These are phyloP conservation scores for Micronycteris hirsuta DNA, from an alignment of 2,113 vertebrate genomes.

Conservation along the genomic window DNA sequence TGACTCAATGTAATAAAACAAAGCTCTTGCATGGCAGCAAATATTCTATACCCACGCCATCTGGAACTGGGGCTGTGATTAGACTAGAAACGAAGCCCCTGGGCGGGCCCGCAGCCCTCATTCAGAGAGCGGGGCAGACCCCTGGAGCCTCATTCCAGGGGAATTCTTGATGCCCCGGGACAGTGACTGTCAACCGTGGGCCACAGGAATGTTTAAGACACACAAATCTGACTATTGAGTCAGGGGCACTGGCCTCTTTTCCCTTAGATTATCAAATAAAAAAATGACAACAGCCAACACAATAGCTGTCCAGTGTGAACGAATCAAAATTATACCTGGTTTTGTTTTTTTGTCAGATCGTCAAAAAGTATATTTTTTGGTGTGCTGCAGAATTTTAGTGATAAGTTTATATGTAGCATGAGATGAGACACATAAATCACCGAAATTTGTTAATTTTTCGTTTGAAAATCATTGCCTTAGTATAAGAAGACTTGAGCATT, in stretches of 20 bases:
- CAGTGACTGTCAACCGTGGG: neutral
- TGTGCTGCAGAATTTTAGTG: neutral
- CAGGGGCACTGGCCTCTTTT: no score
- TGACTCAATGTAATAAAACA: neutral
- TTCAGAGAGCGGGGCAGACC: fast-evolving
- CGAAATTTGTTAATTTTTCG: no score
- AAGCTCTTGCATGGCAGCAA: neutral
- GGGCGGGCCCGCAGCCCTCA: fast-evolving
- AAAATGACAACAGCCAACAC: neutral
- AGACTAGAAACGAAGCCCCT: neutral
- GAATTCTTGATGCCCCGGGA: no score
- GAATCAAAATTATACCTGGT: neutral
- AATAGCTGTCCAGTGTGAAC: neutral
- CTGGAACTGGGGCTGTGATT: neutral
- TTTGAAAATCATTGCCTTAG: neutral
- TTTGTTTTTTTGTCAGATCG: neutral
- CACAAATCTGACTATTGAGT: no score
- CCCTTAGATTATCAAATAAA: no score
- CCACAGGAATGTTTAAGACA: no score
- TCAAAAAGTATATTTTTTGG: neutral
- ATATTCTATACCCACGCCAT: no score
- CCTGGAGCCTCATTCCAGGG: neutral
- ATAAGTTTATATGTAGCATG: neutral
- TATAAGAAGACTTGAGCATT: neutral
- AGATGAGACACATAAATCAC: no score